Evolutionary conservation across 2,797 vertebrate species (phyloP).

Genomic region (Melanotaenia trifasciata): DNA sequence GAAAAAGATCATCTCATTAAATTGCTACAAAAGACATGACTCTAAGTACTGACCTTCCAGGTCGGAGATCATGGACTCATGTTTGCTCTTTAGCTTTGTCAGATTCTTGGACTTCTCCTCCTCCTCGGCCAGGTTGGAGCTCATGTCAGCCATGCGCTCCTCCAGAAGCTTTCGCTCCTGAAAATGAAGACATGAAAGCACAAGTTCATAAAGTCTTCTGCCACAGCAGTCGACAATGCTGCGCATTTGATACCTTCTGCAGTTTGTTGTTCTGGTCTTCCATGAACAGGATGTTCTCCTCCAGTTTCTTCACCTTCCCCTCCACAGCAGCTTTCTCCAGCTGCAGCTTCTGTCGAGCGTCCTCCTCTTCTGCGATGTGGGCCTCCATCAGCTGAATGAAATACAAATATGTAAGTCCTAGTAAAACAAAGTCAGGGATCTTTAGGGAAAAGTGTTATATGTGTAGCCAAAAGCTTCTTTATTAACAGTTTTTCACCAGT

Average conservation of each 20-base stretch:
- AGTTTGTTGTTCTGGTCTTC: conserved; percentile 95
- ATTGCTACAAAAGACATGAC: too few species aligned
- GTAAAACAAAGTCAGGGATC: too few species aligned
- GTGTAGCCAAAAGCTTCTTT: too few species aligned
- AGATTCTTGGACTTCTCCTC: conserved; percentile 98
- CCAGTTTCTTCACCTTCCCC: conserved; percentile 94
- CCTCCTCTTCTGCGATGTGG: conserved; percentile 91
- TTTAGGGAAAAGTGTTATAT: too few species aligned
- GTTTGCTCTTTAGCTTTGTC: conserved; percentile 94
- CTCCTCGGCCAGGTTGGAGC: conserved; percentile 93
- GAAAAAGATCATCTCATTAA: too few species aligned
- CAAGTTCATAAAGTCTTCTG: background rate
- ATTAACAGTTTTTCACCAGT: too few species aligned
- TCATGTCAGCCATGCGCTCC: conserved; percentile 91
- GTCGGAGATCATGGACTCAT: conserved; percentile 96
- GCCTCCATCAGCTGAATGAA: conserved; percentile 88
- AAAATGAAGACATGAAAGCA: background rate
- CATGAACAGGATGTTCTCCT: conserved; percentile 92
- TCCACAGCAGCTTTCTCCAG: conserved; percentile 92
- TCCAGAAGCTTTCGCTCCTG: conserved; percentile 94
- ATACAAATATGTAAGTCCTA: too few species aligned
- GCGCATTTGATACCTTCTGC: conserved; percentile 82
- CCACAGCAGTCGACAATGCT: rapidly evolving
- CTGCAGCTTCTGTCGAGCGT: conserved; percentile 91
- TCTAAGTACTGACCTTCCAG: conserved; percentile 66